Percentiles rank a stretch among this genome's conserved stretches.
phyloP scores from a whole-genome alignment of 2,113 vertebrate genomes.

The Probosciger aterrimus region DNA sequence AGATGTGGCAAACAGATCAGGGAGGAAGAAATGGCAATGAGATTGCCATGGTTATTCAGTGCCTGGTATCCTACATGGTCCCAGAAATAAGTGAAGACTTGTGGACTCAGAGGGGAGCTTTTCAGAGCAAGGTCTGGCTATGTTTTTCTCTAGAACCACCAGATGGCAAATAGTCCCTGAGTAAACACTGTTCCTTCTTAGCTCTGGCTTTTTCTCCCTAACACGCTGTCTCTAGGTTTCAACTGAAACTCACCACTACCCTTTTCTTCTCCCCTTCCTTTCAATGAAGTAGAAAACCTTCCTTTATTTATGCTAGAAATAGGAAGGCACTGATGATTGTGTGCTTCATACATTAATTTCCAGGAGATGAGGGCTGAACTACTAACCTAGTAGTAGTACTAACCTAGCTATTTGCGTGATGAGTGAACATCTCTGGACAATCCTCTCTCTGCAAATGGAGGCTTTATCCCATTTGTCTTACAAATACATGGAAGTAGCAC shows the following conservation, averaged over 20 bases:
- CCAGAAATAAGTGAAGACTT: not conserved
- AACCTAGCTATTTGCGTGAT: not conserved
- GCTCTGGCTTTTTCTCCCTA: not conserved
- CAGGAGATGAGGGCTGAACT: not conserved
- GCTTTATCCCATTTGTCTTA: not conserved
- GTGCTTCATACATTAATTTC: not conserved
- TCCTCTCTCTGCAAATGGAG: not conserved
- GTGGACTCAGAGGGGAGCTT: not conserved
- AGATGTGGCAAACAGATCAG: not conserved
- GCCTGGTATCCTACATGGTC: not conserved
- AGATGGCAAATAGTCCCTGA: not conserved
- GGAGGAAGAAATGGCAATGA: not conserved
- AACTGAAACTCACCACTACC: not conserved
- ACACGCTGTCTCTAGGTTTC: not conserved
- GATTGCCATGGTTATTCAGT: not conserved
- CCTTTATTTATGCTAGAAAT: not conserved
- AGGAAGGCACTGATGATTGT: not conserved
- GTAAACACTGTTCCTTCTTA: not conserved
- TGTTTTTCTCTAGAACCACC: not conserved
- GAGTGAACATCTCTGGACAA: not conserved
- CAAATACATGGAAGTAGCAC: not conserved
- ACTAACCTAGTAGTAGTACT: not conserved
- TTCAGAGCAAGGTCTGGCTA: not conserved
- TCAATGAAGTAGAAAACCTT: not conserved
- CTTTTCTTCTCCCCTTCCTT: not conserved